Conservation (phyloP, 2,113 vertebrate genomes). For the Setophaga petechia region DNA sequence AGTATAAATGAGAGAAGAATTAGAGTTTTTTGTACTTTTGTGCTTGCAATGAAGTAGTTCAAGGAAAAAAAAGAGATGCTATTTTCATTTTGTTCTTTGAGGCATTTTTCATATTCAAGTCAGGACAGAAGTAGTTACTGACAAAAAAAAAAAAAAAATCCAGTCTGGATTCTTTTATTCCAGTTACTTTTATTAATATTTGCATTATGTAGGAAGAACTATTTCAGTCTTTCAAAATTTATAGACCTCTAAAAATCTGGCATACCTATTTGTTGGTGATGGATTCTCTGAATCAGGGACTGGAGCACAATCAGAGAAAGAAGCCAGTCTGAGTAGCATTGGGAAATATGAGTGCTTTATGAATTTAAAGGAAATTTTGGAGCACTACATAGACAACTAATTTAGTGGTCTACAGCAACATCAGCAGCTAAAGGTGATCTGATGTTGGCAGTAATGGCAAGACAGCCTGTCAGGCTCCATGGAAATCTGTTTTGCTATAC, state of each 20-base stretch:
- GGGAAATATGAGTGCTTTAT: neutral
- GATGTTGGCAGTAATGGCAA: neutral
- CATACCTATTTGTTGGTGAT: neutral
- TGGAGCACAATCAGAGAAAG: neutral
- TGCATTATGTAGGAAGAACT: neutral
- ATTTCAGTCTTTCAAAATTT: neutral
- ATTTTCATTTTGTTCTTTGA: neutral
- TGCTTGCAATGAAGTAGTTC: neutral
- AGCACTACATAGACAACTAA: neutral
- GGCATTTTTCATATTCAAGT: neutral
- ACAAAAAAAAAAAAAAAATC: neutral
- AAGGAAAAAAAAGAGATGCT: neutral
- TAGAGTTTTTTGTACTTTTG: neutral
- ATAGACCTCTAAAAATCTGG: neutral
- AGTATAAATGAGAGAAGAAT: neutral
- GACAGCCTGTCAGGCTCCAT: neutral
- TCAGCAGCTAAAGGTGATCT: neutral
- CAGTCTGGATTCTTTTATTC: neutral
- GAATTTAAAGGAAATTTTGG: neutral
- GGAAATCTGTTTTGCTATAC: neutral
- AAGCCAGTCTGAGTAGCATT: neutral
- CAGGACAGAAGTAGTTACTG: neutral
- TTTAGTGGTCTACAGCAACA: neutral
- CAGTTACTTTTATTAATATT: neutral
- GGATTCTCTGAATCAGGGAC: neutral